Base-by-base conservation (phyloP, 2,113 vertebrate species). In the Leptodactylus fuscus region DNA sequence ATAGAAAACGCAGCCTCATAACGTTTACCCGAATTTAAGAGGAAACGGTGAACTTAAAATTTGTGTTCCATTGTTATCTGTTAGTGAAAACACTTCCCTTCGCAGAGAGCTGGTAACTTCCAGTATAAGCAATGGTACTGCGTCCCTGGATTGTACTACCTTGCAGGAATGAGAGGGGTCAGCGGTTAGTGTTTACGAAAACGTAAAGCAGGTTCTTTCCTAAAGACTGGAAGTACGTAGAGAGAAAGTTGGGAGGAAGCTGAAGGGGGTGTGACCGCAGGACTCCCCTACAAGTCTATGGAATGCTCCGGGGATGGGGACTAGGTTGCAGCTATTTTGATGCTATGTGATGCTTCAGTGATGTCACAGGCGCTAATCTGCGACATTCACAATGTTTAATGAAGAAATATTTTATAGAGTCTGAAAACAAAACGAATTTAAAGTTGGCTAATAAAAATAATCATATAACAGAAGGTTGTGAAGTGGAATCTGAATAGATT, bases 261-360 rank as follows among this genome's bases (percentile, higher is more conserved):
- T 5, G 29, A 34, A 74, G 71, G 71, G 71, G 71, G 49, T n/a
- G 49, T 78, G 75, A 78, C 75, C 18, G 49, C 18, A 5, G 27
- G 1, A 5, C 32, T 32, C 20, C 49, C 75, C 75, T 34, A 20
- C 27, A 12, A 10, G 1, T 13, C 2, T 4, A 36, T 78, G 75
- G 75, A 38, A 38, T 15, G 32, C 49, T 22, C 75, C 20, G 7
- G 48, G 22, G 70, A 5, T 44, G 41, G 16, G 10, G 38, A 6
- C n/a, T 29, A 71, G 1, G 44, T 4, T 32, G 73, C 44, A 16
- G 73, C 41, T 71, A n/a, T 41, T 41, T 41, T 71, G 36, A 13
- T 16, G 6, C 16, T n/a, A n/a, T n/a, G 12, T 20, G 3, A 7
- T 5, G 13, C 20, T 44, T 11, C 15, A 6, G 5, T 67, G 29